A percentile compares a stretch with the other conserved stretches of the same genome.
phyloP scores from a whole-genome alignment of 2,888 invertebrate species.

The Tenthredo livida region DNA sequence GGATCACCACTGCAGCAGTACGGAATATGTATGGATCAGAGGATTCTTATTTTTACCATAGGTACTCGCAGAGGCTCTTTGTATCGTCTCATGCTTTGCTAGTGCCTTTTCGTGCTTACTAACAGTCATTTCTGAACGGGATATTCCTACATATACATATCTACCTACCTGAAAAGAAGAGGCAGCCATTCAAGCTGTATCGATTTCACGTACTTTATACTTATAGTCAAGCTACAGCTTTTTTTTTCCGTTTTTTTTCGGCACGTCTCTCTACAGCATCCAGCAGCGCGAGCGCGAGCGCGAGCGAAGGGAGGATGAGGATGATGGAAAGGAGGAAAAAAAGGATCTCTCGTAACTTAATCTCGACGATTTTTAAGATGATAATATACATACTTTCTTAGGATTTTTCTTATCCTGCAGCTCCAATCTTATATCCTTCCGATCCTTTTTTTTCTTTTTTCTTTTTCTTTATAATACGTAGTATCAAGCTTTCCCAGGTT shows the following conservation, averaged over 20 bases:
- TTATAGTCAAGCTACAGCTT: slow-evolving; percentile 1
- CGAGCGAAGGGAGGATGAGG: not conserved
- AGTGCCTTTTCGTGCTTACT: slow-evolving; percentile 21
- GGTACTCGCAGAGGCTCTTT: not conserved
- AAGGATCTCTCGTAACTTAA: slow-evolving; percentile 22
- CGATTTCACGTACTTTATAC: slow-evolving; percentile 40
- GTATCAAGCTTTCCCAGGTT: not conserved
- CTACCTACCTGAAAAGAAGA: slow-evolving; percentile 22
- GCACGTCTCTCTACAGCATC: not conserved
- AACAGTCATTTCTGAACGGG: slow-evolving; percentile 23
- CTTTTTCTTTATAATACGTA: not conserved
- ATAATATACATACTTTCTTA: slow-evolving; percentile 14
- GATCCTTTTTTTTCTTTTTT: not conserved
- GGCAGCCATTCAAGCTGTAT: slow-evolving; percentile 26
- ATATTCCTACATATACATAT: not conserved
- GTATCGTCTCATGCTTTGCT: not conserved
- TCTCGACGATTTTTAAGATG: slow-evolving; percentile 28
- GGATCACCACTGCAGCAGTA: not conserved
- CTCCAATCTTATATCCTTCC: not conserved
- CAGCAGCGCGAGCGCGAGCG: not conserved
- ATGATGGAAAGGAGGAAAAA: slow-evolving; percentile 12
- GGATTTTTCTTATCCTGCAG: slow-evolving; percentile 22
- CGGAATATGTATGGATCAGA: slow-evolving; percentile 19
- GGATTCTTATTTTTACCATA: not conserved
- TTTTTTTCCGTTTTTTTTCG: not conserved